Base-by-base conservation (phyloP, 2,113 vertebrate genomes). In the Semnornis frantzii region DNA sequence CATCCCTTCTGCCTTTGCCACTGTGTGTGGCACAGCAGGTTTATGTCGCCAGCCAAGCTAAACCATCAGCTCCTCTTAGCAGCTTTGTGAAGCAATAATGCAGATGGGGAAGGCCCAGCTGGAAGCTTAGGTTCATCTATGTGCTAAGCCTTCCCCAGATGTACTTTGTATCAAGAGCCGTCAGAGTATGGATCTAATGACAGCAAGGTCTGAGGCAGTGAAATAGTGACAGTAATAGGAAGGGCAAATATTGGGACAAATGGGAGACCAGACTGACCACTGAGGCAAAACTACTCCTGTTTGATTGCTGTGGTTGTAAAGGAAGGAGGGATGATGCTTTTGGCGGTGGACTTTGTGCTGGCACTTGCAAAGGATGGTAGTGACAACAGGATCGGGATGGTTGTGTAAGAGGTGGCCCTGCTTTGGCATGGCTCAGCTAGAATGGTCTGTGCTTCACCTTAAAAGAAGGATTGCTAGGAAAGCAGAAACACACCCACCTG, bases 301-400 rank as follows among this genome's bases (percentile, higher is more conserved):
- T 92, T 75, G 17, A 17, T 85, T 92, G 50, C 17, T 0, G 5
- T 79, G 50, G 31, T 62, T 79, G 70, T 77, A 44, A 57, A 68
- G 64, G 66, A 62, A 54, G 18, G 52, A 16, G 5, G 44, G 58
- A 30, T 58, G 34, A 81, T 60, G 34, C 16, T 12, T 46, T 66
- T 82, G 58, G 20, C 71, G 79, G 30, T 50, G 70, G 6, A 7
- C 58, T 86, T 78, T 84, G 58, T 12, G 4, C 12, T 6, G 15
- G 44, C 19, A 31, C 21, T 84, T 81, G 37, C 54, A 15, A 14
- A 28, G 33, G 58, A 7, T 59, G 19, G 55, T 69, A 25, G 50
- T 70, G 20, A n/a, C 44, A 12, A 14, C 76, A 33, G 0, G 0
- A 20, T 5, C 62, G 59, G n/a, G 34, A 30, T 46, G 52, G 52